phyloP scores from a whole-genome alignment of 1,140 invertebrate species.

The Laupala kohalensis region DNA sequence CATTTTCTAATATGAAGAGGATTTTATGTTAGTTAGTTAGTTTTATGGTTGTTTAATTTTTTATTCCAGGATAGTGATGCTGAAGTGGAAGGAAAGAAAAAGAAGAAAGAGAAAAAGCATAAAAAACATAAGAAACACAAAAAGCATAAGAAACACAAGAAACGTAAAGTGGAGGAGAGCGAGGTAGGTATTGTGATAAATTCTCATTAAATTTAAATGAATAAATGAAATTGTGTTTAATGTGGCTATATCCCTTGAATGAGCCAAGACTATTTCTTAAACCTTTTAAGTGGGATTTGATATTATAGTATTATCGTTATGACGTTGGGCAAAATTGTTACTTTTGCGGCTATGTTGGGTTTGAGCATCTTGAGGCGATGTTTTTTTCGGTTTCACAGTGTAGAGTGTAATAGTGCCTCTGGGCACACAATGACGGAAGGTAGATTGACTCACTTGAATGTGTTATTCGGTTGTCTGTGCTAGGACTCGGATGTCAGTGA shows the following conservation, averaged over 20 bases:
- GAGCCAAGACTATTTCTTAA: too few relatives aligned
- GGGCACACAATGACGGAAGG: neutral
- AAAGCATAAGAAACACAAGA: conserved; percentile 52
- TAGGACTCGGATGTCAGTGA: conserved; percentile 39
- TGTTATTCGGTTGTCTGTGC: conserved; percentile 10
- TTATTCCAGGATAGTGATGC: conserved; percentile 32
- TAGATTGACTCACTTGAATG: neutral
- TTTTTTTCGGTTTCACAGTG: neutral
- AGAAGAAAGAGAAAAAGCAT: conserved; percentile 55
- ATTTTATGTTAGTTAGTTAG: too few relatives aligned
- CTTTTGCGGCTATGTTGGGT: neutral
- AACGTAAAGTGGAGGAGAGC: conserved; percentile 43
- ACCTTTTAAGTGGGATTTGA: too few relatives aligned
- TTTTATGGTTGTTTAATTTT: too few relatives aligned
- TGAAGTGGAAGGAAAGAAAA: conserved; percentile 47
- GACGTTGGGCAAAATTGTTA: neutral
- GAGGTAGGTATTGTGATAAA: conserved; percentile 29
- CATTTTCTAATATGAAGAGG: too few relatives aligned
- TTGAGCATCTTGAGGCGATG: neutral
- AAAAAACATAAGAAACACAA: conserved; percentile 57
- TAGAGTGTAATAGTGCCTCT: neutral
- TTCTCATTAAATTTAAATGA: neutral
- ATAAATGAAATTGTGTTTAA: too few relatives aligned
- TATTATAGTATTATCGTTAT: neutral
- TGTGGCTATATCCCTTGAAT: too few relatives aligned